These are phyloP conservation scores for Amphimallon solstitiale DNA, from an alignment of 2,888 invertebrate genomes.

Conservation along the genomic window DNA sequence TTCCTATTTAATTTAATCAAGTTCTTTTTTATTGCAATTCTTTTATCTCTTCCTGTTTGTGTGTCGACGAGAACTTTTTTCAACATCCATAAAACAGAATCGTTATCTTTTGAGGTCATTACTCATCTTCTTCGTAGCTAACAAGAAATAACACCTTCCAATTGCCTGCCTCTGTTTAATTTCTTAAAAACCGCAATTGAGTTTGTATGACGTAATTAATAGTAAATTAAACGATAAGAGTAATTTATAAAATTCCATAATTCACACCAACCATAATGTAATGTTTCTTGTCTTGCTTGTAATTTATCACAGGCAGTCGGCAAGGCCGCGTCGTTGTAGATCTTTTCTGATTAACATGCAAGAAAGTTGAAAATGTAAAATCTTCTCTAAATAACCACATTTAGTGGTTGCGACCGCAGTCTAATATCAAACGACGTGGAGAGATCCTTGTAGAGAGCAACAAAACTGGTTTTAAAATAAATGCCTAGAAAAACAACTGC, in stretches of 20 bases:
- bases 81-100: neutral
- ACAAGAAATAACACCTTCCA: neutral
- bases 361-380: conserved; percentile 56
- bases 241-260: conserved; percentile 17
- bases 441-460: conserved; percentile 43
- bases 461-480: conserved; percentile 60
- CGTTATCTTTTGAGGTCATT: conserved; percentile 20
- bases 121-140: neutral
- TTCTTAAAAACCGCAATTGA: neutral
- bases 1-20: conserved; percentile 25
- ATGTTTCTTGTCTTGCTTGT: neutral
- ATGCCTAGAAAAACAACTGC: conserved; percentile 59
- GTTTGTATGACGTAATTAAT: no score
- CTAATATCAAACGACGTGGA: conserved; percentile 3
- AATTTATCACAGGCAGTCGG: conserved; percentile 19
- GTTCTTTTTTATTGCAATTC: neutral
- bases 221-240: no score
- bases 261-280: neutral
- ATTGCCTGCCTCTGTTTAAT: neutral
- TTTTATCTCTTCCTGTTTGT: conserved; percentile 31
- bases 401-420: conserved; percentile 46
- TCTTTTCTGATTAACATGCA: conserved; percentile 45
- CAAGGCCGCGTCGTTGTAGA: conserved; percentile 4
- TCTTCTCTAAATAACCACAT: conserved; percentile 56
- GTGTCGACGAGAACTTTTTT: conserved; percentile 19